Conservation (phyloP, 2,888 invertebrate genomes). For the Lamellibrachia columna region DNA sequence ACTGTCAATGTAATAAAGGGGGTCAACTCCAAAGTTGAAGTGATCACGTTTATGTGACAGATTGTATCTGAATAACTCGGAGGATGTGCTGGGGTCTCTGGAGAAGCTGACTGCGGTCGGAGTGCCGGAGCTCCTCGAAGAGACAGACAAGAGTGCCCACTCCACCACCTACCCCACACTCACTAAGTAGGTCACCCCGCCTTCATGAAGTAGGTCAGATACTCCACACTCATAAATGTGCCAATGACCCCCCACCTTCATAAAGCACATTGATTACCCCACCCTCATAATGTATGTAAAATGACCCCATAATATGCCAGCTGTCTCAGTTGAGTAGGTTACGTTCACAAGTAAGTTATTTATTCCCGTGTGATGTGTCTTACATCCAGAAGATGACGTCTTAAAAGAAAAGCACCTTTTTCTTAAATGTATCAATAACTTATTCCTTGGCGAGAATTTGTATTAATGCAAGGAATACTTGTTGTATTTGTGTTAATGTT, state of each 20-base stretch:
- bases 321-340: not conserved
- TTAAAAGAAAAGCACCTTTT: no score
- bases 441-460: no score
- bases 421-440: no score
- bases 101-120: constrained; percentile 57
- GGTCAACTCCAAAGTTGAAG: no score
- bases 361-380: no score
- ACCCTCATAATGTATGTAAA: not conserved
- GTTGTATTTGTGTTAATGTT: no score
- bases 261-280: not conserved
- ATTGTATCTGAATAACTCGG: constrained; percentile 48
- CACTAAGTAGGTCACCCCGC: not conserved
- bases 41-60: constrained; percentile 39
- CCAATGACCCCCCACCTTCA: not conserved
- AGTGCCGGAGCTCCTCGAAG: constrained; percentile 55
- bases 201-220: not conserved
- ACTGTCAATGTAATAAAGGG: no score
- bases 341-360: not conserved
- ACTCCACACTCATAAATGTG: not conserved
- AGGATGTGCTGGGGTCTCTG: constrained; percentile 51
- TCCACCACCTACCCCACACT: constrained; percentile 50
- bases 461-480: no score
- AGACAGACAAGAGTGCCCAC: constrained; percentile 48
- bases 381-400: no score
- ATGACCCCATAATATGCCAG: not conserved